phyloP scores from a whole-genome alignment of 2,113 vertebrate genomes.

The Cariama cristata region DNA sequence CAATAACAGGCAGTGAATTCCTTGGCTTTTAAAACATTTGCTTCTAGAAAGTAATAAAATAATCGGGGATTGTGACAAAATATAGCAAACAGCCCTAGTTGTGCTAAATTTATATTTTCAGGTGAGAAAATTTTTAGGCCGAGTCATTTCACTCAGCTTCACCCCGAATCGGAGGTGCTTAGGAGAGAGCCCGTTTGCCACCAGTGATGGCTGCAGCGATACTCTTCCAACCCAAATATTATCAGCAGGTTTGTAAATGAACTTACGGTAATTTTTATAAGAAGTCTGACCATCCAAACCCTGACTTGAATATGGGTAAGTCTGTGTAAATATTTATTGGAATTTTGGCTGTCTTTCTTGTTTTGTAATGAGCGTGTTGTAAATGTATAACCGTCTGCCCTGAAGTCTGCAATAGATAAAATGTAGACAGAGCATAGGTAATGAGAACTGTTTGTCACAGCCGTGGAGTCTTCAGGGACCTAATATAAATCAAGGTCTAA shows the following conservation, averaged over 20 bases:
- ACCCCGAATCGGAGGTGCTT: neutral
- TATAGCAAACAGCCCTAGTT: neutral
- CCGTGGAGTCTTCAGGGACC: neutral
- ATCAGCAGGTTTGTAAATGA: neutral
- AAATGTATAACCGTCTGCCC: neutral
- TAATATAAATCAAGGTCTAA: conserved; percentile 10
- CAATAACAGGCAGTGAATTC: neutral
- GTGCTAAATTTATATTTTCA: neutral
- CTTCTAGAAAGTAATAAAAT: neutral
- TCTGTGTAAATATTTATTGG: neutral
- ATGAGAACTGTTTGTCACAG: conserved; percentile 12
- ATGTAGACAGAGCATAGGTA: neutral
- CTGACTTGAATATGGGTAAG: neutral
- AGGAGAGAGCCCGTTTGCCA: neutral
- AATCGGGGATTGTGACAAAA: neutral
- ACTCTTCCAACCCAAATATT: neutral
- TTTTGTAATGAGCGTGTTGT: neutral
- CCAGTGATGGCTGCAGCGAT: neutral
- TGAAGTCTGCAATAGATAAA: neutral
- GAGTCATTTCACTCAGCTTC: neutral
- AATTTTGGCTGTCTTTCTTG: neutral
- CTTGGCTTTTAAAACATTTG: neutral
- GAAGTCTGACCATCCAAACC: neutral
- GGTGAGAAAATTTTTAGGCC: neutral
- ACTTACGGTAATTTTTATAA: neutral